Conservation (phyloP, 2,113 vertebrate species). For the Cervus canadensis region DNA sequence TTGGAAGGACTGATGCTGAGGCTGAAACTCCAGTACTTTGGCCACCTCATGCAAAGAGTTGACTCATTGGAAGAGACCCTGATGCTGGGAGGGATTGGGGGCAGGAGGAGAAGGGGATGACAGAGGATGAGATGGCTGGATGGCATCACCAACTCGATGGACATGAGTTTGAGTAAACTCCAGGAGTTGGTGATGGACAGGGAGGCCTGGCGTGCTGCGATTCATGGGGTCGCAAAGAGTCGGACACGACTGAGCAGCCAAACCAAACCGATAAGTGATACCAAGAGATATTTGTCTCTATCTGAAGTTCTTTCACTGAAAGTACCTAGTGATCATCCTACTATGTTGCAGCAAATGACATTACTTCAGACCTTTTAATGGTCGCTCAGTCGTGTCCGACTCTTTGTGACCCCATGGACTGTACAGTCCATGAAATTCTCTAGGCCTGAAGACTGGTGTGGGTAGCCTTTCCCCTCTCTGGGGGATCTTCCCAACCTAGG, state of each 20-base stretch:
- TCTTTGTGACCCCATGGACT: neutral
- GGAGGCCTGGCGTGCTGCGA: no score
- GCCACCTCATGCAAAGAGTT: no score
- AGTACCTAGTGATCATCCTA: neutral
- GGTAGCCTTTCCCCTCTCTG: neutral
- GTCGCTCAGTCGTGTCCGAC: rapidly evolving
- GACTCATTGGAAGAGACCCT: no score
- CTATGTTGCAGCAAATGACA: neutral
- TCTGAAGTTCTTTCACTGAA: neutral
- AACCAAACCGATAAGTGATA: neutral
- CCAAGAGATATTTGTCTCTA: neutral
- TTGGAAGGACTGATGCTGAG: no score
- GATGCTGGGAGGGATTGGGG: no score
- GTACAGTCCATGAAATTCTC: neutral
- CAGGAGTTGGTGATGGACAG: no score
- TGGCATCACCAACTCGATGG: no score
- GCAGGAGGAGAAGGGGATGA: no score
- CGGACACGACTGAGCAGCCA: rapidly evolving
- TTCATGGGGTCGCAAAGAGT: no score
- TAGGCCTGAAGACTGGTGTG: neutral
- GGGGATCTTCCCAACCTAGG: neutral
- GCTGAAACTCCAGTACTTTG: no score
- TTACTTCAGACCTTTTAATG: neutral
- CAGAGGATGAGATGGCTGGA: no score
- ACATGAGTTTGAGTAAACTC: no score